Base-by-base conservation (phyloP, 2,888 invertebrate species). In the Agrotis segetum region DNA sequence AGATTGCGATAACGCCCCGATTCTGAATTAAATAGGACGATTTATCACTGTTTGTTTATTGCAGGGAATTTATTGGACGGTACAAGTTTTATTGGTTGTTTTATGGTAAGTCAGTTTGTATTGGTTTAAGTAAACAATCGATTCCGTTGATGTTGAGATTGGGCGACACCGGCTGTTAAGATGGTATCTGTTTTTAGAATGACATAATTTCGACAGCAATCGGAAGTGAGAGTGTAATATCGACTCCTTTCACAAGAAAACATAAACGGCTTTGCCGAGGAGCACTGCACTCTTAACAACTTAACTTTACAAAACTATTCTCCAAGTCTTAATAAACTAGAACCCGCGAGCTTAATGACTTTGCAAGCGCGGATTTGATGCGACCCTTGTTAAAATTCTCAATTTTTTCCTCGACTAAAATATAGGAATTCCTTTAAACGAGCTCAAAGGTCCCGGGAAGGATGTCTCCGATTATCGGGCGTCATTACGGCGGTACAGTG, bases 381-480 rank as follows among this genome's bases (percentile, higher is more conserved):
- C 71, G 67, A 63, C 72, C 56, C 69, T 82, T 75, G 72, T 85
- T 79, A 86, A 86, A 81, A 85, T 84, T 84, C 83, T 77, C 21
- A 83, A 62, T 80, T 84, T 85, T 86, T 81, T 74, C 60, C 74
- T 74, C 81, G 77, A 83, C 84, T 82, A 85, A 85, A 79, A 85
- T 81, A 74, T 72, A 71, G 71, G 86, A 90, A 91, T 90, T 88
- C 86, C 83, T 87, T 87, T 83, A 87, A 90, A 90, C 79, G 85
- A 87, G 76, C 86, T 88, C 88, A 90, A 91, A 91, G 89, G 87
- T 81, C 88, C 85, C 87, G 90, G 88, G 89, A 90, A 94, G 94
- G 94, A 94, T 94, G 94, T 91, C 77, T 84, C 80, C 92, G 92
- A 94, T 94, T 95, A 94, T 91, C 90, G 82, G 82, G 85, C 87